Base-by-base conservation (phyloP, 92 coral and sea anemone species). In the Bergia puertoricense region DNA sequence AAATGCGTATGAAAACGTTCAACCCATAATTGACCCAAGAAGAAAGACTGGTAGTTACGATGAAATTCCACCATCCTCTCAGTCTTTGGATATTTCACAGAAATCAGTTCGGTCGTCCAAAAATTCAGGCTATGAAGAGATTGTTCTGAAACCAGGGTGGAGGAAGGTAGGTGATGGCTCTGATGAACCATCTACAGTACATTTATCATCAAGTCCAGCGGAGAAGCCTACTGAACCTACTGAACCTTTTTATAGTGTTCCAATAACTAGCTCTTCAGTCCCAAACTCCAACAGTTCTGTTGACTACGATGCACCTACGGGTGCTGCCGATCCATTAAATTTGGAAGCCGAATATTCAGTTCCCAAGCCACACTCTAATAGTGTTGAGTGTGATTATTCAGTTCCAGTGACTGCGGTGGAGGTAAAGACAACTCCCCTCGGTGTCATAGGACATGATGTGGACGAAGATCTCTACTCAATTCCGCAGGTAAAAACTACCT, bases 401-500 rank as follows among this genome's bases (percentile, higher is more conserved):
- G 48, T 71, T 8, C 87, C 87, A 10, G 36, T 39, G 67, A 84
- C 44, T 69, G 39, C 87, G 14, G 18, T 69, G 75, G 79, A 84
- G 22, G 7, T 45, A 2, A 84, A 46, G 42, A 68, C 87, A 71
- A 16, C 77, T 69, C 43, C 87, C 2, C 39, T 23, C 36, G 79
- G 79, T 14, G n/a, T 84, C 44, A 46, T 38, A 5, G 67, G 87
- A 6, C 87, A 69, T 9, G 87, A 69, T 45, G 77, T 84, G 8
- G 87, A 69, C 11, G 87, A 84, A 69, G 78, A 84, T 48, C 65
- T 84, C 68, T 84, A 84, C 48, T 84, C 79, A 69, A 36, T 84
- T 71, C 87, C 87, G 22, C 77, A 84, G 62, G 11, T 51, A 68
- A 37, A 79, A 14, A n/a, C 38, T 65, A 45, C 86, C 6, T 71